Evolutionary conservation across 2,888 invertebrate genomes (phyloP), one percentile per base, ranked within the genome.

Genomic region (Camptogramma bilineatum): DNA sequence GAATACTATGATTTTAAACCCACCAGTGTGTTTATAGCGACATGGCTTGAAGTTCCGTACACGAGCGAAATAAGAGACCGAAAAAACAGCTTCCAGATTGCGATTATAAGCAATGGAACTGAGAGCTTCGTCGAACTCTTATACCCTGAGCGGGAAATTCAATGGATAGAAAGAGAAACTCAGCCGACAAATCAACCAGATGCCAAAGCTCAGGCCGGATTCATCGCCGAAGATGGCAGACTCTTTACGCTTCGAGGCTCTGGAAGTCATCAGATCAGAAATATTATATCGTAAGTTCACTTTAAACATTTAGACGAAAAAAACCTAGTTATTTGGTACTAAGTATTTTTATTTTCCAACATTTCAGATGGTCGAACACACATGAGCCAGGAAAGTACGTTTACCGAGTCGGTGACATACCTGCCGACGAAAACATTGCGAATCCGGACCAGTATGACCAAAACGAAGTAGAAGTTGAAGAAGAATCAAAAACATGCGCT

Each of bases 131-230:
- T 96, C 0, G 96, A 98, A 79, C 95, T 99, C 72, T 91, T 98
- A 62, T 99, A 99, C 86, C 97, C 97, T 0, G 96, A 96, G 74
- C 94, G 96, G 65, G 97, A 97, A 0, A 95, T 99, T 57, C 97
- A 98, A 82, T 99, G 99, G 99, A 95, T 98, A 57, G 96, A 97
- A 83, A 96, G 96, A 53, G 96, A 96, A 64, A 94, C 95, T 0
- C 96, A 96, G 73, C 94, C 95, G n/a, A 94, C 95, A n/a, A 96
- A 95, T 24, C 83, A 97, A 52, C 97, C 97, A 0, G 98, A 99
- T 80, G 97, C 98, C 0, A 96, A 97, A 75, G 98, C 98, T 0
- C 99, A 99, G 89, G 98, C 97, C 56, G 99, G 99, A 2, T 96
- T 99, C 75, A 95, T 98, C 69, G 95, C 97, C 0, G 96, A 96